Conservation (phyloP, 2,113 vertebrate species). For the Ancistrus triradiatus region DNA sequence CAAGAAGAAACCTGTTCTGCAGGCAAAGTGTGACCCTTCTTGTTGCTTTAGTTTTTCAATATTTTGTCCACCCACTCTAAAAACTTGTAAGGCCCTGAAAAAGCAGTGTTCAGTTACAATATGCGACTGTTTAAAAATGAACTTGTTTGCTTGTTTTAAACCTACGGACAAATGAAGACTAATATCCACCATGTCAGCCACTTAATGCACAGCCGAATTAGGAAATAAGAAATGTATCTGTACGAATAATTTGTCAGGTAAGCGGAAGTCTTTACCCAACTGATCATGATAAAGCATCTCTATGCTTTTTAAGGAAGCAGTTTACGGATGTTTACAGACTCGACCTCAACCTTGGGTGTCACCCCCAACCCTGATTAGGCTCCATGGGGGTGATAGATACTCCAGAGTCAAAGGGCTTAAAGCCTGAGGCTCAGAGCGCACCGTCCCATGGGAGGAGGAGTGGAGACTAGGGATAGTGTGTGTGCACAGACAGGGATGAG, state of each 20-base stretch:
- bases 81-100: too few species aligned
- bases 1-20: too few species aligned
- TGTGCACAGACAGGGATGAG: conserved; percentile 58
- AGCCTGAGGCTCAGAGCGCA: conserved; percentile 58
- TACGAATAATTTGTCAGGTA: conserved; percentile 57
- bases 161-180: too few species aligned
- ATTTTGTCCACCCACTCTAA: too few species aligned
- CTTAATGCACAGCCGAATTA: too few species aligned
- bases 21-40: too few species aligned
- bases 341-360: conserved; percentile 65
- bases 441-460: conserved; percentile 60
- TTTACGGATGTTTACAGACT: conserved; percentile 78
- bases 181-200: too few species aligned
- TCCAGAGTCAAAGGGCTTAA: conserved; percentile 63
- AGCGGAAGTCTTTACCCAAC: conserved; percentile 58
- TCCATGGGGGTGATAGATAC: conserved; percentile 73
- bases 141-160: too few species aligned
- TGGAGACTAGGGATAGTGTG: conserved; percentile 62
- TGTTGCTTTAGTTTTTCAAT: too few species aligned
- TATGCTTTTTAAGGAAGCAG: conserved; percentile 65
- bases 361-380: conserved; percentile 68
- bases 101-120: too few species aligned
- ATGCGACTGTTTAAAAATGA: too few species aligned
- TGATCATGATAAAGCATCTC: conserved; percentile 60
- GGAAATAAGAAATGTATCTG: not conserved